phyloP scores from a whole-genome alignment of 1,140 invertebrate species.

The Tribolium castaneum region DNA sequence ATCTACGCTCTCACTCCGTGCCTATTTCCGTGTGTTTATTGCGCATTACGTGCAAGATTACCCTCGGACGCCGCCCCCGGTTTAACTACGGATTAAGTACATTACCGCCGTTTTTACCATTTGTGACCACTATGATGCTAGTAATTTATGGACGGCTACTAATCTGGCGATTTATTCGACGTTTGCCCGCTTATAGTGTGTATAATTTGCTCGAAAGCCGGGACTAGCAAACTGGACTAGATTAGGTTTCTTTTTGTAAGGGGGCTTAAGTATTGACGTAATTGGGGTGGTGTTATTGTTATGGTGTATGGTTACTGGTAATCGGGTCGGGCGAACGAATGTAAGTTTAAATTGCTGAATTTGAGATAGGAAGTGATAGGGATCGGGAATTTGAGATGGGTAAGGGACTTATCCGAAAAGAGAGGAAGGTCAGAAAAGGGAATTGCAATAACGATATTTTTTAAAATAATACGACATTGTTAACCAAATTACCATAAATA shows the following conservation, averaged over 20 bases:
- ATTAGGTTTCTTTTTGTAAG: background rate
- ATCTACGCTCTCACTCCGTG: slow-evolving; percentile 4
- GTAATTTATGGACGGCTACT: background rate
- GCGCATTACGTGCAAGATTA: slow-evolving; percentile 21
- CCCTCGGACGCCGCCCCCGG: background rate
- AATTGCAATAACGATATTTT: background rate
- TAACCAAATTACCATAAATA: background rate
- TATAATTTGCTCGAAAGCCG: slow-evolving; percentile 9
- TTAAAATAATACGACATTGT: background rate
- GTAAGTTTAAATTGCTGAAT: background rate
- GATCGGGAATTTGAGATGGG: background rate
- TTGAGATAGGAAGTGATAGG: background rate
- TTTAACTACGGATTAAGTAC: slow-evolving; percentile 14
- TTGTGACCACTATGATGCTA: slow-evolving; percentile 1
- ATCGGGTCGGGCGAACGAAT: background rate
- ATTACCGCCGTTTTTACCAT: slow-evolving; percentile 3
- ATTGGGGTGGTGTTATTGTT: background rate
- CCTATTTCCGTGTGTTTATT: slow-evolving; percentile 27
- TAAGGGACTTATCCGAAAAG: background rate
- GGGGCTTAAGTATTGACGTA: background rate
- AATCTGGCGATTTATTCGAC: slow-evolving; percentile 16
- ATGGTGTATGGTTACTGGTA: background rate
- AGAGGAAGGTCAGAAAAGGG: background rate
- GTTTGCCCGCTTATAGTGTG: background rate
- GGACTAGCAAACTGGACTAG: background rate